A percentile compares a stretch with the other conserved stretches of the same genome.
These are phyloP conservation scores for Porites australiensis DNA, from an alignment of 64 coral and sea anemone genomes.

Conservation along the genomic window DNA sequence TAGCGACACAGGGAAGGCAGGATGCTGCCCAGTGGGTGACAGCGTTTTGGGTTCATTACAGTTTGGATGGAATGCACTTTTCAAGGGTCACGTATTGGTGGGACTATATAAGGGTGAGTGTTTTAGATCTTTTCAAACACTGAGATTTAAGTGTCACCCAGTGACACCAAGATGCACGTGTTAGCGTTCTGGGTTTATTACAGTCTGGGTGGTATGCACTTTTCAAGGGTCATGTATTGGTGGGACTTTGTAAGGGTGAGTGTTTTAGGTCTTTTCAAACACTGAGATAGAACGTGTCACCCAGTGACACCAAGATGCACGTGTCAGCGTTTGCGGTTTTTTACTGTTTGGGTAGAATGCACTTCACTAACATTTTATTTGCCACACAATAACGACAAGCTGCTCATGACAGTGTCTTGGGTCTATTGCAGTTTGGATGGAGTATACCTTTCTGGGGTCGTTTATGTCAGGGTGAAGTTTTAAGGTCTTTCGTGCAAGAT, in stretches of 20 bases:
- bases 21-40: conserved; percentile 93
- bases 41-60: conserved; percentile 60
- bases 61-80: conserved; percentile 47
- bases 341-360: too few relatives aligned
- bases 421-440: conserved; percentile 67
- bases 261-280: background rate
- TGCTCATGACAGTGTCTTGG: conserved; percentile 68
- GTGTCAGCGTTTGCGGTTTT: too few relatives aligned
- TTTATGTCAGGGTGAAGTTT: background rate
- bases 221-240: conserved; percentile 32
- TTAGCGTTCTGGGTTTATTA: conserved; percentile 61
- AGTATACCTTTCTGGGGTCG: conserved; percentile 12
- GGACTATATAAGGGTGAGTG: background rate
- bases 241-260: conserved; percentile 5
- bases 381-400: conserved; percentile 82
- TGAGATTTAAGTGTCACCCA: conserved; percentile 27
- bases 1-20: conserved; percentile 84
- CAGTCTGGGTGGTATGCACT: conserved; percentile 48
- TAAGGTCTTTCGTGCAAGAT: background rate
- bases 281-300: too few relatives aligned
- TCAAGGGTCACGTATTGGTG: conserved; percentile 35
- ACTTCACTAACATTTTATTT: too few relatives aligned
- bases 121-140: background rate
- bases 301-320: too few relatives aligned
- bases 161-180: conserved; percentile 83